Base-by-base conservation (phyloP, 2,113 vertebrate genomes). In the Laterallus jamaicensis region DNA sequence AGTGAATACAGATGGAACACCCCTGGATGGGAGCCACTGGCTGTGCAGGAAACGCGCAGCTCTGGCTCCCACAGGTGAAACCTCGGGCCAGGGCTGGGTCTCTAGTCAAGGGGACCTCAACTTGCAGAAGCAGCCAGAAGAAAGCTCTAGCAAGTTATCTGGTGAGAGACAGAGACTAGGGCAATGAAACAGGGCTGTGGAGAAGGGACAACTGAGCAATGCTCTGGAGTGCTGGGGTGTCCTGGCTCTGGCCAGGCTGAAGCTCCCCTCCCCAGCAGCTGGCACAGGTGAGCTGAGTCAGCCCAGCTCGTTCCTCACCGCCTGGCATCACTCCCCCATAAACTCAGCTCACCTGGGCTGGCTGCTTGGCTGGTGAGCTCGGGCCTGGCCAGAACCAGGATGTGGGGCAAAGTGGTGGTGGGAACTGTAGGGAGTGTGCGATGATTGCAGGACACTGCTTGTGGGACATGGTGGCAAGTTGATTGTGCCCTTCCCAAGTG, bases 391-490 rank as follows among this genome's bases (percentile, higher is more conserved):
- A 47, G 44, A 47, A 47, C 44, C 44, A 47, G 44, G 44, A 47
- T 47, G 44, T 12, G 9, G 18, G 32, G 26, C 17, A 69, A 56
- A 68, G 17, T 47, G 44, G 26, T 6, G 31, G 35, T 50, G 49
- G 37, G 42, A 82, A 58, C 29, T 3, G 1, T 6, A 37, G 76
- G 44, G 62, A 50, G 47, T 64, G 50, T 3, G 0, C 70, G 50
- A 17, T 52, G 35, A 49, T 26, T 5, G 0, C 47, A 56, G 82
- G 60, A 25, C 1, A 0, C 73, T 50, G 55, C 29, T 35, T 2
- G 0, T 44, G 52, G 47, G 55, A 68, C 1, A 0, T 55, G 62
- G 12, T 62, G 73, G 35, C 2, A 2, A 69, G 62, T 49, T 66
- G 26, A 54, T 77, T n/a, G 56, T 54, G 35, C n/a, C 54, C 12